Evolutionary conservation across 2,113 vertebrate species (phyloP).

Genomic region (Thomomys bottae): DNA sequence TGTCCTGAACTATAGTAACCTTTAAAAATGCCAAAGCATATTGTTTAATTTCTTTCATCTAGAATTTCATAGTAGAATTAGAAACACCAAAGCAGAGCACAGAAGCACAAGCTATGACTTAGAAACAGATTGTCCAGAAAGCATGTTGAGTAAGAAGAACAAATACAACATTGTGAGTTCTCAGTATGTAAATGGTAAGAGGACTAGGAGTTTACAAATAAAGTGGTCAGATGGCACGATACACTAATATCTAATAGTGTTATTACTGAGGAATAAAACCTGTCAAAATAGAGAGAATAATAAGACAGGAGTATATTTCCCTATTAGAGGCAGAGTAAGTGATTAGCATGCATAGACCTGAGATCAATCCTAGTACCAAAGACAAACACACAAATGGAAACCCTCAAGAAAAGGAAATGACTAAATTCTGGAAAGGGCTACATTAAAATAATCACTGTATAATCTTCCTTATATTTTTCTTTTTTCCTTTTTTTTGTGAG

Average conservation of each 20-base stretch:
- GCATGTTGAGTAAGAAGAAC: neutral
- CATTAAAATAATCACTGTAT: neutral
- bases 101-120: neutral
- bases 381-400: too few species aligned
- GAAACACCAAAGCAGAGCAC: neutral
- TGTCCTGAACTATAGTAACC: too few species aligned
- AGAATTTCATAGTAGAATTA: constrained; percentile 20
- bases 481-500: neutral
- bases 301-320: neutral
- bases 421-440: neutral
- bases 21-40: neutral
- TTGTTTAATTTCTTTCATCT: neutral
- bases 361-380: too few species aligned
- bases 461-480: neutral
- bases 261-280: neutral
- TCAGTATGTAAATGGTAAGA: neutral
- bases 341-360: too few species aligned
- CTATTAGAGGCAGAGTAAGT: neutral
- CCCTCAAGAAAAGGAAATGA: neutral
- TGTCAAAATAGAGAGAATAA: neutral
- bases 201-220: neutral
- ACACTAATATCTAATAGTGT: neutral
- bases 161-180: neutral
- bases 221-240: neutral
- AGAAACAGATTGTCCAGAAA: neutral